A percentile compares a stretch with the other conserved stretches of the same genome.
Conservation (phyloP, 2,113 vertebrate genomes). For the Bubo bubo region DNA sequence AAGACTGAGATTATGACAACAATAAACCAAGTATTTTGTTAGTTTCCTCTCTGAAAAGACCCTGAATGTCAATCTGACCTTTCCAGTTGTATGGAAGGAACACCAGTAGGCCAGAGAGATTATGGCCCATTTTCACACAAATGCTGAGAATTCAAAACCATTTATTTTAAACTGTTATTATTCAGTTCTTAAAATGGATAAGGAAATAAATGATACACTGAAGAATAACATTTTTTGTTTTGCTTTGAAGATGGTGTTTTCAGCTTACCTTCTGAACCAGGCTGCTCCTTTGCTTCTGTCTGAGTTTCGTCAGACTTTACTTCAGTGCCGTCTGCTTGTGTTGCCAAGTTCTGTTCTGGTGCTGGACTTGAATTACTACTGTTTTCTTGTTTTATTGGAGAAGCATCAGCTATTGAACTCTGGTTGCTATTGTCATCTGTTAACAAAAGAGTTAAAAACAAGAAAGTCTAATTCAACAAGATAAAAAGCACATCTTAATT, state of each 20-base stretch:
- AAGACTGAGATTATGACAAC: neutral
- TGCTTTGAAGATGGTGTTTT: neutral
- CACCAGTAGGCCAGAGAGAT: neutral
- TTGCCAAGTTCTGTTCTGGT: slow-evolving; percentile 79
- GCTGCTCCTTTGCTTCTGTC: slow-evolving; percentile 81
- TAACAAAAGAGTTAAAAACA: neutral
- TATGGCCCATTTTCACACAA: neutral
- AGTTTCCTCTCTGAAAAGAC: neutral
- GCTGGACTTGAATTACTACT: slow-evolving; percentile 93
- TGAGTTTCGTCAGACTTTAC: slow-evolving; percentile 83
- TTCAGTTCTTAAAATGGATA: neutral
- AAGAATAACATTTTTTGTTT: neutral
- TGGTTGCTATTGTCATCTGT: slow-evolving; percentile 98
- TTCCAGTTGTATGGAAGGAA: neutral
- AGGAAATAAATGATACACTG: neutral
- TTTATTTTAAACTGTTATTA: neutral
- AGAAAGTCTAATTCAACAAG: neutral
- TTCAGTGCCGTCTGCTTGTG: slow-evolving; percentile 80
- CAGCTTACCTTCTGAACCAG: slow-evolving; percentile 80
- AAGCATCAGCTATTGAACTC: slow-evolving; percentile 96
- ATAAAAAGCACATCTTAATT: neutral
- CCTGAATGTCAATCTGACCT: slow-evolving; percentile 9
- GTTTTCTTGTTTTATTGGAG: slow-evolving; percentile 94
- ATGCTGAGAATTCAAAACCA: neutral
- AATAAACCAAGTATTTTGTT: neutral